These are phyloP conservation scores for Carabus problematicus DNA, from an alignment of 2,888 invertebrate species.

Conservation along the genomic window DNA sequence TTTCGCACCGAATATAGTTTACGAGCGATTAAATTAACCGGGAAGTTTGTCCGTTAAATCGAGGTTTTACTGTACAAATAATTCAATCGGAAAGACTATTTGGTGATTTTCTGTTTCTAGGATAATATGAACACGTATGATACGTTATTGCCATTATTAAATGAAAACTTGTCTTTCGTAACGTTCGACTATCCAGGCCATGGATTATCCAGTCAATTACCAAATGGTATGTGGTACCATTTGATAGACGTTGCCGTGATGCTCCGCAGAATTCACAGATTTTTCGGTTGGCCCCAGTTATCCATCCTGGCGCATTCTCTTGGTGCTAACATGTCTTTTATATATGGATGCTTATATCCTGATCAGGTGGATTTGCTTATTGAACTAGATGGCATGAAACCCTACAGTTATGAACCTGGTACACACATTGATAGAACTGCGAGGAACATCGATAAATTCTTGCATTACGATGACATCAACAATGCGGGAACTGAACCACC, in stretches of 20 bases:
- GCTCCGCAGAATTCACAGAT: constrained; percentile 65
- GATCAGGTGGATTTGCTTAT: constrained; percentile 65
- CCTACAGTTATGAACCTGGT: constrained; percentile 54
- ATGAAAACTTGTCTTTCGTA: constrained; percentile 59
- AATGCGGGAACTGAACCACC: constrained; percentile 62
- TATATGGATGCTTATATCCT: constrained; percentile 67
- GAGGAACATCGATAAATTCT: constrained; percentile 59
- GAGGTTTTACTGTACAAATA: no score
- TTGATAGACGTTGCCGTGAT: constrained; percentile 55
- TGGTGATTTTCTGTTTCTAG: constrained; percentile 37
- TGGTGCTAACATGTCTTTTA: constrained; percentile 67
- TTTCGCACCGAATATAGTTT: not conserved
- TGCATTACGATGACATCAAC: constrained; percentile 56
- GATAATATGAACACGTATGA: constrained; percentile 79
- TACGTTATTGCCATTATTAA: constrained; percentile 66
- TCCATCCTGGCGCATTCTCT: constrained; percentile 72
- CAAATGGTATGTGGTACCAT: constrained; percentile 60
- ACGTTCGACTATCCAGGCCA: constrained; percentile 73
- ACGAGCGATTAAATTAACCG: no score
- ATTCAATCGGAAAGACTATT: not conserved
- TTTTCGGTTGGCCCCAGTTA: constrained; percentile 72
- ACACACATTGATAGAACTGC: constrained; percentile 59
- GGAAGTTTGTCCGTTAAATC: no score
- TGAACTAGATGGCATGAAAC: constrained; percentile 62
- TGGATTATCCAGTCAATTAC: constrained; percentile 71